Base-by-base conservation (phyloP, 2,113 vertebrate species). In the Seriola dumerili region DNA sequence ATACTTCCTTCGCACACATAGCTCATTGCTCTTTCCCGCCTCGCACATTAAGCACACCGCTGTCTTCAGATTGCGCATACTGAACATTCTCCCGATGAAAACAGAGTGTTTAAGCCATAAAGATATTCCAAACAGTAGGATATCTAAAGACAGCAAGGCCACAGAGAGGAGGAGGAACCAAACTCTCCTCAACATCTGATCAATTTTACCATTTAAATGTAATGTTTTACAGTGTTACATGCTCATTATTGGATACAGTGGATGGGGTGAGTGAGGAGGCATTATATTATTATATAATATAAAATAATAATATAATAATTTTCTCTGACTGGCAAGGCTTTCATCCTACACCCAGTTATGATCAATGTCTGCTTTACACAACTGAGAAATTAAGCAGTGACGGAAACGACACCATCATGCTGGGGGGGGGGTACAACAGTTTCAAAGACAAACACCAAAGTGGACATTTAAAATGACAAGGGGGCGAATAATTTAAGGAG, bases 381-480 rank as follows among this genome's bases (percentile, higher is more conserved):
- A 36, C n/a, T 42, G 46, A 70, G 9, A 69, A 8, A 66, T 73
- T 55, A 58, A 57, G 38, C 50, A 42, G 5, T 4, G n/a, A 69
- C 3, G 8, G 16, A 57, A 76, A 52, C 70, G 34, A 55, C n/a
- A 29, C n/a, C 1, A 5, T 8, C 25, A 19, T 12, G 16, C 40
- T 23, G 6, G 62, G 12, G 32, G 14, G 11, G 13, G 34, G n/a
- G 2, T 29, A 29, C 29, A 52, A 29, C 10, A 19, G 0, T 4
- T 70, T 81, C 16, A 80, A 85, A 85, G 81, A 90, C 73, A 76
- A 79, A 79, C 85, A 65, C 72, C 62, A 21, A 36, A 70, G 68
- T 52, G 57, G 44, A 77, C 34, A 42, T 73, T 79, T 78, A 71
- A 66, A 86, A 75, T 72, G 58, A 81, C 38, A 67, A 16, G 17